Conservation (phyloP, 2,888 invertebrate species). For the Sesamia inferens region DNA sequence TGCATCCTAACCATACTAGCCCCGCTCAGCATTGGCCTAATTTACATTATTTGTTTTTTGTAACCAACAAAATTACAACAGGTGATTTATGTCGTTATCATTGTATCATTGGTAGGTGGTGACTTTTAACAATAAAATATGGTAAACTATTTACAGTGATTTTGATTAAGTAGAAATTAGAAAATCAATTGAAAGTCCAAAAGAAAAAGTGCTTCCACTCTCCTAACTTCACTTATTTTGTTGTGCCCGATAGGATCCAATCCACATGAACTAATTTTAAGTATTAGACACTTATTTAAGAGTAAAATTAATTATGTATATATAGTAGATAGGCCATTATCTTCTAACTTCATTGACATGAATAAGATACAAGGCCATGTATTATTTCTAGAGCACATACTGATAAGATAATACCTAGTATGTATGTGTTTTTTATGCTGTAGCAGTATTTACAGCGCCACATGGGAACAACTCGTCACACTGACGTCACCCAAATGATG, state of each 20-base stretch:
- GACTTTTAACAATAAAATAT: conserved; percentile 7
- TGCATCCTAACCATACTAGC: conserved; percentile 56
- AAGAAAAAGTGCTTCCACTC: too few species aligned
- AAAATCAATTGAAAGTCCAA: too few species aligned
- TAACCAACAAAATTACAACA: conserved; percentile 16
- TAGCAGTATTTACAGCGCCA: too few species aligned
- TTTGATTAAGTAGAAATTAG: conserved; percentile 11
- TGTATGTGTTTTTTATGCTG: not conserved
- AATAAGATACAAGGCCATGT: not conserved
- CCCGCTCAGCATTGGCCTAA: conserved; percentile 53
- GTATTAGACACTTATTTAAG: too few species aligned
- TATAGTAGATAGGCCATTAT: too few species aligned
- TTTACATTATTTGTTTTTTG: conserved; percentile 19
- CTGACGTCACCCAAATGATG: too few species aligned
- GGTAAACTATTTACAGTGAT: conserved; percentile 6
- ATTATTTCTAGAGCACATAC: not conserved
- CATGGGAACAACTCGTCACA: too few species aligned
- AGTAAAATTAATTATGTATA: too few species aligned
- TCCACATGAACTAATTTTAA: too few species aligned
- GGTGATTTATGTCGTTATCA: not conserved
- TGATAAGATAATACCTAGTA: not conserved
- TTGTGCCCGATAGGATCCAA: too few species aligned
- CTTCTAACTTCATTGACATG: not conserved
- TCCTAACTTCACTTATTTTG: too few species aligned
- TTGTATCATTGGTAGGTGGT: not conserved